Base-by-base conservation (phyloP, 2,888 invertebrate species). In the Lochmaea crataegi region DNA sequence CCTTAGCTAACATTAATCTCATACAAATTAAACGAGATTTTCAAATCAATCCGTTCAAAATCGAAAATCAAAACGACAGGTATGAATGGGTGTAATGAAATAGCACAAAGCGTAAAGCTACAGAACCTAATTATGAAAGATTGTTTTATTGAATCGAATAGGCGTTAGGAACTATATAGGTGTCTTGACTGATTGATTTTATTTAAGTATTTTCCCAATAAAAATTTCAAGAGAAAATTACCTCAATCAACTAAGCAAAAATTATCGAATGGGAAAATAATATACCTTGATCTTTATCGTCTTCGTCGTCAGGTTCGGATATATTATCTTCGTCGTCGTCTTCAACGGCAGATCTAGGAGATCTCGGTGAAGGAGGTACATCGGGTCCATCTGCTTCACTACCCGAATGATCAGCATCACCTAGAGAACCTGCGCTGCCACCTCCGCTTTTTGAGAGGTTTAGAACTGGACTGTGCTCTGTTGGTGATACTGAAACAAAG, bases 401-500 rank as follows among this genome's bases (percentile, higher is more conserved):
- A 78, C 90, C 90, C 76, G 91, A 91, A 82, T 89, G 89, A 79
- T 92, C 92, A 79, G 89, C 90, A 75, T 92, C 93, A 61, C 90
- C 91, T 48, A 90, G 86, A 58, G 91, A 91, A 84, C 83, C 87
- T 57, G 87, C 88, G 83, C 94, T 94, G 78, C 94, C 94, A 76
- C 93, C 93, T 68, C 94, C 95, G 72, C 94, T 95, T 88, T 96
- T 96, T 70, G 96, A 96, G 73, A 97, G 90, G 88, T 96, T 96
- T 83, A 96, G 88, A 79, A 96, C 96, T 76, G 96, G 96, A 92
- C 96, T 96, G 89, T 95, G 95, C 83, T 94, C 94, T 42, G 83
- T 85, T 78, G 96, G 94, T 75, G 96, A 96, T 80, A 93, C 94
- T 94, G 89, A 80, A 88, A 88, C 79, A 79, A 81, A 67, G 73